Percentiles rank a stretch among this genome's conserved stretches.
These are phyloP conservation scores for Drosophila baimaii DNA, from an alignment of 1,140 invertebrate species.

Conservation along the genomic window DNA sequence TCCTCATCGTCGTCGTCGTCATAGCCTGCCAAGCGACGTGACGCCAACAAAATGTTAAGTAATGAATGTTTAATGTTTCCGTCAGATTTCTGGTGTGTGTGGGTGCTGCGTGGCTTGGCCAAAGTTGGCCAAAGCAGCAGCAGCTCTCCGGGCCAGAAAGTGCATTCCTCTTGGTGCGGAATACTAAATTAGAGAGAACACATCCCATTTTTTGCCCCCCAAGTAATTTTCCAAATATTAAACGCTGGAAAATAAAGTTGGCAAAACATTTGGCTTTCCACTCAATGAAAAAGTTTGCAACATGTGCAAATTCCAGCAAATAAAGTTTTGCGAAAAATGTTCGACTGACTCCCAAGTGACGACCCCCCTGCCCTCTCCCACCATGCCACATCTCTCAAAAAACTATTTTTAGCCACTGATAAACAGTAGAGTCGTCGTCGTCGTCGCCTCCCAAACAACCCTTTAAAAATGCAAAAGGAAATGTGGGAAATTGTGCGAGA, in stretches of 20 bases:
- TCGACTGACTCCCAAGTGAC: conserved; percentile 23
- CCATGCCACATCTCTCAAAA: background rate
- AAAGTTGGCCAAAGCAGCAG: conserved; percentile 7
- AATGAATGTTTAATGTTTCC: conserved; percentile 81
- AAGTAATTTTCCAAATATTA: conserved; percentile 17
- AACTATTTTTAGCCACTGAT: conserved; percentile 59
- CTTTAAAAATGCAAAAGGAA: conserved; percentile 1
- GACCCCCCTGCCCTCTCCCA: no score
- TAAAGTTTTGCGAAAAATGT: conserved; percentile 35
- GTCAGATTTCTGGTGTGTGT: conserved; percentile 46
- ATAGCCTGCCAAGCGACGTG: conserved; percentile 21
- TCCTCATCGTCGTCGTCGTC: conserved; percentile 29
- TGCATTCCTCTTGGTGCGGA: conserved; percentile 22
- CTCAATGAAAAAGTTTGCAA: conserved; percentile 33
- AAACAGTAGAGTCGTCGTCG: conserved; percentile 21
- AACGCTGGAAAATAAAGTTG: conserved; percentile 27
- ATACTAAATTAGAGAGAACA: conserved; percentile 25
- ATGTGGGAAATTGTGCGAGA: conserved; percentile 36
- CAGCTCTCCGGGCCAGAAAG: no score
- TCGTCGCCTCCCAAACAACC: background rate
- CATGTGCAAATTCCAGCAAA: conserved; percentile 37
- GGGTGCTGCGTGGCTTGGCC: conserved; percentile 9
- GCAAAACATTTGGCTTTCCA: conserved; percentile 19
- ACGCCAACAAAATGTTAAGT: conserved; percentile 72
- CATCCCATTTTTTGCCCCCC: no score